Percentiles rank a stretch among this genome's conserved stretches.
Conservation (phyloP, 2,113 vertebrate species). For the Lathamus discolor region DNA sequence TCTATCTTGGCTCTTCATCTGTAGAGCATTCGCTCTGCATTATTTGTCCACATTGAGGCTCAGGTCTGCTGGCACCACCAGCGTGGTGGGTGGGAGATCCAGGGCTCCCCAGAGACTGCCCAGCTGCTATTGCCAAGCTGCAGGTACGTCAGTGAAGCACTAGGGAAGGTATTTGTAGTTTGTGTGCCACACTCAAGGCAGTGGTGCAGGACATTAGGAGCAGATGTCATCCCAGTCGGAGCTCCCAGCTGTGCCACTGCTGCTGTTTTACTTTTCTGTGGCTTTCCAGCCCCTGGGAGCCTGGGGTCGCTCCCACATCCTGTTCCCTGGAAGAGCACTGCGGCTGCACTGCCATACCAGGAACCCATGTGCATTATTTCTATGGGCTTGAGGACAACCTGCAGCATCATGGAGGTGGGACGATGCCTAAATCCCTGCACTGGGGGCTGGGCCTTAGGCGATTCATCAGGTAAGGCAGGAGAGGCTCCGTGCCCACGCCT, state of each 20-base stretch:
- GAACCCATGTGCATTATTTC: accelerated
- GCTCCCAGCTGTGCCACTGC: neutral
- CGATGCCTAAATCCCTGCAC: accelerated
- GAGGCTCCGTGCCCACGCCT: accelerated
- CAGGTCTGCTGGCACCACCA: neutral
- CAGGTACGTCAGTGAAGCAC: neutral
- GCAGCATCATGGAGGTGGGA: accelerated
- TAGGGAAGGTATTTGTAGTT: accelerated
- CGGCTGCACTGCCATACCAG: accelerated
- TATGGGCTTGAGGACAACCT: accelerated
- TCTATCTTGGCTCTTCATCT: neutral
- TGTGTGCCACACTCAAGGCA: neutral
- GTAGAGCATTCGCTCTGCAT: accelerated
- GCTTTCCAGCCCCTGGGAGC: neutral
- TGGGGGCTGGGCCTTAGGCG: neutral
- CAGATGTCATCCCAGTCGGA: neutral
- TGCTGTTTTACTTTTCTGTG: neutral
- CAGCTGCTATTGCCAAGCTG: accelerated
- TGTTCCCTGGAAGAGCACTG: neutral
- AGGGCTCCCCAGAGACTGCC: accelerated
- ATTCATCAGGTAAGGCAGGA: neutral
- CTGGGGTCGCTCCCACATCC: no score
- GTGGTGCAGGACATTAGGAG: neutral
- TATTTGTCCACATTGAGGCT: neutral
- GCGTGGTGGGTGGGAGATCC: neutral